Conservation (phyloP, 2,888 invertebrate genomes). For the Pachydiplax longipennis region DNA sequence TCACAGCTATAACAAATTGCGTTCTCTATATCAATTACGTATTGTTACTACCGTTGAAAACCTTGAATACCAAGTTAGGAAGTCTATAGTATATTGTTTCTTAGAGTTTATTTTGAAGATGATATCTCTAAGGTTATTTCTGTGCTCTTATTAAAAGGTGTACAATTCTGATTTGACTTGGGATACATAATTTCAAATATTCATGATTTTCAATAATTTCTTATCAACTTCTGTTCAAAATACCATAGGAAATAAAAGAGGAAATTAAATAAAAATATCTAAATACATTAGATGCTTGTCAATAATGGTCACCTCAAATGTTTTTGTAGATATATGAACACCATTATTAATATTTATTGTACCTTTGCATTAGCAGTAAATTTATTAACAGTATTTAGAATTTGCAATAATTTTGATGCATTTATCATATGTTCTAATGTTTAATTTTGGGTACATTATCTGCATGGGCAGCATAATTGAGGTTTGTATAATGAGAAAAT, state of each 20-base stretch:
- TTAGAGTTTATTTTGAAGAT: no score
- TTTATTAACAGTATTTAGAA: not conserved
- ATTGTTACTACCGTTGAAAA: not conserved
- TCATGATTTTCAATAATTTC: no score
- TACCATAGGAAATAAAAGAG: no score
- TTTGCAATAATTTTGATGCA: not conserved
- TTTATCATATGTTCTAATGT: not conserved
- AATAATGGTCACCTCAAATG: not conserved
- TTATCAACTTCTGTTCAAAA: no score
- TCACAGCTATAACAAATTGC: not conserved
- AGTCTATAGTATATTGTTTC: not conserved
- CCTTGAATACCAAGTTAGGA: not conserved
- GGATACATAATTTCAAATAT: no score
- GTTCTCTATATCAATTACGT: no score
- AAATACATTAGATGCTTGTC: no score
- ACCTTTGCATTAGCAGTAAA: not conserved
- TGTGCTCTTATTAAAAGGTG: no score
- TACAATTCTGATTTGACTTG: no score
- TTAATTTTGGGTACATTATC: constrained; percentile 20
- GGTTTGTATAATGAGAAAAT: constrained; percentile 9
- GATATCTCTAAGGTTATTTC: no score
- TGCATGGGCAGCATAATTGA: not conserved
- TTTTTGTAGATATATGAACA: not conserved
- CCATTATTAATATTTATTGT: not conserved
- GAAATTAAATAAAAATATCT: no score